phyloP scores from a whole-genome alignment of 2,888 invertebrate species.

The Rotaria magnacalcarata region DNA sequence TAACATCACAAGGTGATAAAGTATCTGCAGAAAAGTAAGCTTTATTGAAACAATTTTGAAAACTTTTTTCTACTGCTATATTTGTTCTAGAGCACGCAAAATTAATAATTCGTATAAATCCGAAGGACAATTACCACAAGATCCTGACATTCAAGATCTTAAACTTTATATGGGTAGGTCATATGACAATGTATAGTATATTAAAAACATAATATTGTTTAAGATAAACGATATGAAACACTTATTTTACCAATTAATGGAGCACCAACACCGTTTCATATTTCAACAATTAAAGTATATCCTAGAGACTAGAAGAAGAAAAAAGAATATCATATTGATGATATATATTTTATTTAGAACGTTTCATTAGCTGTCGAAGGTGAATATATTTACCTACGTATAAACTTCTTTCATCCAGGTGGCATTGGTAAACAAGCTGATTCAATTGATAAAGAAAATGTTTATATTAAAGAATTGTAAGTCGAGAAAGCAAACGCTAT shows the following conservation, averaged over 20 bases:
- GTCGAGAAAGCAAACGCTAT: slow-evolving; percentile 54
- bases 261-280: slow-evolving; percentile 91
- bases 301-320: too few species aligned
- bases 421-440: slow-evolving; percentile 68
- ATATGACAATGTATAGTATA: too few species aligned
- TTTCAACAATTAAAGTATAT: slow-evolving; percentile 80
- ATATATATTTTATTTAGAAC: slow-evolving; percentile 59
- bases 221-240: slow-evolving; percentile 71
- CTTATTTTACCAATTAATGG: slow-evolving; percentile 96
- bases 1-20: slow-evolving; percentile 64
- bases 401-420: slow-evolving; percentile 97
- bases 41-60: too few species aligned
- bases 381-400: slow-evolving; percentile 90
- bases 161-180: slow-evolving; percentile 79
- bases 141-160: slow-evolving; percentile 82
- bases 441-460: slow-evolving; percentile 69
- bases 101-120: slow-evolving; percentile 91
- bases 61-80: too few species aligned
- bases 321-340: slow-evolving; percentile 49
- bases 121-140: slow-evolving; percentile 82
- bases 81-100: slow-evolving; percentile 68
- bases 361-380: slow-evolving; percentile 97
- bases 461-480: slow-evolving; percentile 94
- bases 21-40: slow-evolving; percentile 52
- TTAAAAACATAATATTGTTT: background rate